Evolutionary conservation across 2,888 invertebrate species (phyloP).

Genomic region (Calephelis perditalis): DNA sequence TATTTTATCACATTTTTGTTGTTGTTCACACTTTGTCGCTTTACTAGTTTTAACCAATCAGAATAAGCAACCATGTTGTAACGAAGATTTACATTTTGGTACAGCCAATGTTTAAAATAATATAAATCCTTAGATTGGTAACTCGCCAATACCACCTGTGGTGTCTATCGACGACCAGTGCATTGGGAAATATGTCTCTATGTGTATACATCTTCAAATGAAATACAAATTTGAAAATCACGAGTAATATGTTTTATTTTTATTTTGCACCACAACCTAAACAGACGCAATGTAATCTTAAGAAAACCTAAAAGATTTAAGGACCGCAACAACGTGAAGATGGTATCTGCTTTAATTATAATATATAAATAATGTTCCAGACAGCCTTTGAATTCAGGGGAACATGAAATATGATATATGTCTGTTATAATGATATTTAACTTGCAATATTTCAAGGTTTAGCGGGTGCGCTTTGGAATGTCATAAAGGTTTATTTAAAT

Average conservation of each 20-base stretch:
- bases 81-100: too few species aligned
- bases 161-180: too few species aligned
- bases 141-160: too few species aligned
- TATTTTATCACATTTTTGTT: neutral
- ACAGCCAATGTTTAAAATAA: too few species aligned
- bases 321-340: constrained; percentile 30
- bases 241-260: constrained; percentile 5
- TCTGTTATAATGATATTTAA: constrained; percentile 24
- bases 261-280: constrained; percentile 24
- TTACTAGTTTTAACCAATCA: too few species aligned
- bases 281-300: constrained; percentile 32
- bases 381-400: constrained; percentile 25
- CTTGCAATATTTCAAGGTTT: constrained; percentile 21
- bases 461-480: neutral
- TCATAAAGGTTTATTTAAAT: neutral
- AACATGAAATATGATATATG: constrained; percentile 21
- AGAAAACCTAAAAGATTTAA: constrained; percentile 35
- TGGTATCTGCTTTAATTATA: constrained; percentile 35
- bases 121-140: too few species aligned
- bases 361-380: constrained; percentile 36
- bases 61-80: too few species aligned
- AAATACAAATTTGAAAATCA: neutral
- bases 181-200: too few species aligned
- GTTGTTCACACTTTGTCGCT: too few species aligned
- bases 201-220: too few species aligned